Percentiles rank a stretch among this genome's conserved stretches.
phyloP scores from a whole-genome alignment of 2,797 vertebrate genomes.

The Cichlasoma orientale region DNA sequence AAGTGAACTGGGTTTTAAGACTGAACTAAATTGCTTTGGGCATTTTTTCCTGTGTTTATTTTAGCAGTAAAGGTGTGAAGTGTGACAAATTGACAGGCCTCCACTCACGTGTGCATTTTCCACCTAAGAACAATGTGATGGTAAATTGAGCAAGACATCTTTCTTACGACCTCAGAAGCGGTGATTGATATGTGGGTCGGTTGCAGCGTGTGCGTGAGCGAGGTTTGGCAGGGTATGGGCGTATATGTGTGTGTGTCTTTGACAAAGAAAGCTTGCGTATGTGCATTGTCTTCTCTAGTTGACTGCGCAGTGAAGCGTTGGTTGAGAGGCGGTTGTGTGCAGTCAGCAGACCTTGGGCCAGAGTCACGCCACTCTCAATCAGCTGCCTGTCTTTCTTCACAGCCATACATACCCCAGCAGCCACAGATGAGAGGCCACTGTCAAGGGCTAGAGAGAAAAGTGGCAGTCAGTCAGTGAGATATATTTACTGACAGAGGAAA shows the following conservation, averaged over 20 bases:
- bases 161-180: constrained; percentile 55
- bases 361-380: constrained; percentile 80
- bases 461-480: constrained; percentile 61
- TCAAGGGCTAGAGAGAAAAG: constrained; percentile 63
- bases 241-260: neutral
- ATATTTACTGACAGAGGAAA: constrained; percentile 59
- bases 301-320: constrained; percentile 59
- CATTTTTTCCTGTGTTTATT: constrained; percentile 46
- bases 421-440: constrained; percentile 59
- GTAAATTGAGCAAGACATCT: constrained; percentile 68
- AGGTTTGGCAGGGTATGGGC: constrained; percentile 3
- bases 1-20: constrained; percentile 29
- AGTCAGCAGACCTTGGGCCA: constrained; percentile 82
- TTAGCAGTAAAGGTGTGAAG: constrained; percentile 48
- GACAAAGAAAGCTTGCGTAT: constrained; percentile 62
- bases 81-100: constrained; percentile 62
- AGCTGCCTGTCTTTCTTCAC: constrained; percentile 69
- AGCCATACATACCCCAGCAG: constrained; percentile 65
- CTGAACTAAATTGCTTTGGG: constrained; percentile 47
- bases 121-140: constrained; percentile 56
- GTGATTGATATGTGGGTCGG: constrained; percentile 70
- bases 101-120: constrained; percentile 58
- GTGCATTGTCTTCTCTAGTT: constrained; percentile 70
- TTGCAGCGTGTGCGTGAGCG: constrained; percentile 27
- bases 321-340: constrained; percentile 73